These are phyloP conservation scores for Sclerurus mexicanus DNA, from an alignment of 2,113 vertebrate genomes.

Conservation along the genomic window DNA sequence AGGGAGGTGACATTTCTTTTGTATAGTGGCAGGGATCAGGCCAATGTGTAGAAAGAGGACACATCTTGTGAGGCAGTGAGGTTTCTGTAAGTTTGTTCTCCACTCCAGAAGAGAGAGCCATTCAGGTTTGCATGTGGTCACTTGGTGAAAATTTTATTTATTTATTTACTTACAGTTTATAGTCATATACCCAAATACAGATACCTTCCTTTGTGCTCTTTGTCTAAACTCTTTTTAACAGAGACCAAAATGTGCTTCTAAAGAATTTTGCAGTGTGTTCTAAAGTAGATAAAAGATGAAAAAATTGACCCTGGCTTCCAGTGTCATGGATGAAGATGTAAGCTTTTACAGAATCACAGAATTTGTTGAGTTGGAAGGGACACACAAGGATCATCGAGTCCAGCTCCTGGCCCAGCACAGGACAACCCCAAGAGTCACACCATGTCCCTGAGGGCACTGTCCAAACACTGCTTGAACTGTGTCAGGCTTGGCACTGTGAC, in stretches of 20 bases:
- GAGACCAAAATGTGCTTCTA: not conserved
- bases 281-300: not conserved
- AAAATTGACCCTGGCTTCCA: not conserved
- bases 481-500: not conserved
- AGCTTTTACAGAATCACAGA: not conserved
- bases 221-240: not conserved
- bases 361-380: not conserved
- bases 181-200: not conserved
- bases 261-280: not conserved
- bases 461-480: not conserved
- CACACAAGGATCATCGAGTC: not conserved
- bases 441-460: not conserved
- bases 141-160: not conserved
- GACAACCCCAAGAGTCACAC: not conserved
- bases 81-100: not conserved
- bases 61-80: not conserved
- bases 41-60: not conserved
- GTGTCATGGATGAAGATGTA: not conserved
- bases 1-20: not conserved
- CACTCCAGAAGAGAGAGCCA: not conserved
- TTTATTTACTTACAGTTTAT: not conserved
- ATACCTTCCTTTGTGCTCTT: not conserved
- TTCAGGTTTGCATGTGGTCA: not conserved
- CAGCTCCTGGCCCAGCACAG: not conserved
- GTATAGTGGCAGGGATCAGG: not conserved